Conservation (phyloP, 2,888 invertebrate genomes). For the Drosophila eohydei region DNA sequence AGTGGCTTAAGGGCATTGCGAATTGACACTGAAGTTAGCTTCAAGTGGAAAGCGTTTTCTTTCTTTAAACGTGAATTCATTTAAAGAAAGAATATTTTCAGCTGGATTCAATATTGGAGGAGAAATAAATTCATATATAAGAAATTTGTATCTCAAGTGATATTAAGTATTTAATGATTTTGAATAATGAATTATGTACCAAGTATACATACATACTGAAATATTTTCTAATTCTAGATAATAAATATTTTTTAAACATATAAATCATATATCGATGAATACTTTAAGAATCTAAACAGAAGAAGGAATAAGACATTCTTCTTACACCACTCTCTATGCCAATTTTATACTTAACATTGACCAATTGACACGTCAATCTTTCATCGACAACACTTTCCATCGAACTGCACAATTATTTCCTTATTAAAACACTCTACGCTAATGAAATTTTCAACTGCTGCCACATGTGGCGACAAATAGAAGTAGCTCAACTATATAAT, state of each 20-base stretch:
- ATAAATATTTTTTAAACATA: too few species aligned
- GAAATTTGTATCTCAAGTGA: not conserved
- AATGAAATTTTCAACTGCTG: not conserved
- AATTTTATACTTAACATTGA: not conserved
- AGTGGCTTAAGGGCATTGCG: slow-evolving; percentile 31
- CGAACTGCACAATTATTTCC: not conserved
- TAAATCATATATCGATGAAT: too few species aligned
- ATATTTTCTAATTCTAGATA: too few species aligned
- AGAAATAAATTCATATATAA: not conserved
- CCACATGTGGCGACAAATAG: not conserved
- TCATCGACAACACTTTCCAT: not conserved
- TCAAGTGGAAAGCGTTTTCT: not conserved
- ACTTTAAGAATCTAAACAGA: too few species aligned
- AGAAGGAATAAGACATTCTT: too few species aligned
- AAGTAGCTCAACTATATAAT: not conserved
- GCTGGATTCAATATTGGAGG: not conserved
- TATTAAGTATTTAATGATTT: not conserved
- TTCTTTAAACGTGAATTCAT: not conserved
- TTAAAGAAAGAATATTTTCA: not conserved
- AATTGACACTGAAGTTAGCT: slow-evolving; percentile 19
- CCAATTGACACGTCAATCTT: not conserved
- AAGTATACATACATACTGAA: too few species aligned
- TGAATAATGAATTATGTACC: too few species aligned
- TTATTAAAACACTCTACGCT: not conserved
- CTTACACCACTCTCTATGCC: not conserved